Evolutionary conservation across 2,797 vertebrate genomes (phyloP).

Genomic region (Sebastes vulpes): DNA sequence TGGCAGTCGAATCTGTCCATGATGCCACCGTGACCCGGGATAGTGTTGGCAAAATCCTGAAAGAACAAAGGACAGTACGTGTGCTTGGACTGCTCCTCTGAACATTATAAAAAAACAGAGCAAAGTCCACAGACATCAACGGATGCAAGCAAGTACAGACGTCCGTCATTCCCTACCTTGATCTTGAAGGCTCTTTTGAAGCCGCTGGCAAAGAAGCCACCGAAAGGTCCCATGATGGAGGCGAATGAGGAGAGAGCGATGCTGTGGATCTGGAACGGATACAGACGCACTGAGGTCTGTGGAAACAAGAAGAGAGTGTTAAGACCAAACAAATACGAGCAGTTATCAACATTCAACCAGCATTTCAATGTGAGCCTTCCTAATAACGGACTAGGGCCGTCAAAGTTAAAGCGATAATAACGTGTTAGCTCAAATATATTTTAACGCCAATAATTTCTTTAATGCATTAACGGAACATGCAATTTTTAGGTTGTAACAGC

Average conservation of each 20-base stretch:
- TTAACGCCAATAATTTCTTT: too few relatives aligned
- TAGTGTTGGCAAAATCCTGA: conserved; percentile 98
- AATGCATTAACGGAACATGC: too few relatives aligned
- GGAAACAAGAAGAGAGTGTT: background rate
- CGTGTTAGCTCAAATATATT: too few relatives aligned
- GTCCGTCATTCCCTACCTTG: conserved; percentile 85
- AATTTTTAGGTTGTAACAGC: too few relatives aligned
- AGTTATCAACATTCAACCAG: background rate
- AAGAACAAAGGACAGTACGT: background rate
- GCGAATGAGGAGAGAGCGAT: conserved; percentile 95
- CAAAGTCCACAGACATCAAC: background rate
- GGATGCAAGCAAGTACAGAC: background rate
- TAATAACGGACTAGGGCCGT: background rate
- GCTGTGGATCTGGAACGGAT: conserved; percentile 99
- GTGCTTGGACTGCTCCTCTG: background rate
- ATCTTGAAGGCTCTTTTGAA: conserved; percentile 99
- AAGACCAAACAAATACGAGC: background rate
- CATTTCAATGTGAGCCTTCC: background rate
- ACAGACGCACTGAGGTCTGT: conserved; percentile 93
- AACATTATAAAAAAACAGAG: background rate
- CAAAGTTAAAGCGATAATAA: too few relatives aligned
- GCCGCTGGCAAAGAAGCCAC: conserved; percentile 98
- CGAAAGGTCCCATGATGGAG: conserved; percentile 96
- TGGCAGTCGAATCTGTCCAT: conserved; percentile 99
- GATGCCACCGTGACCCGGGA: conserved; percentile 97